These are phyloP conservation scores for Halichoeres trimaculatus DNA, from an alignment of 2,113 vertebrate genomes.

Conservation along the genomic window DNA sequence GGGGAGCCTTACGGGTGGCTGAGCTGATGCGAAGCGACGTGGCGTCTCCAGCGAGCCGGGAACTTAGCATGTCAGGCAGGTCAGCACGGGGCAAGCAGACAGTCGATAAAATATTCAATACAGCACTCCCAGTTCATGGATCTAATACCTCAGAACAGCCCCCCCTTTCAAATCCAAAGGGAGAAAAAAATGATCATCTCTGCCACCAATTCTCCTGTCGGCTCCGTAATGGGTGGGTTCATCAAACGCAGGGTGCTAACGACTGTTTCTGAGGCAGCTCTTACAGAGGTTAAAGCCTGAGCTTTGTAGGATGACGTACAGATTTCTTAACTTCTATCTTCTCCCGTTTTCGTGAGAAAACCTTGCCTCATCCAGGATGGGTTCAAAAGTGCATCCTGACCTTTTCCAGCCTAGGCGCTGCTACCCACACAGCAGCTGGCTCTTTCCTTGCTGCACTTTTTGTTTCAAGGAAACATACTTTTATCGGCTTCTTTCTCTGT, in stretches of 20 bases:
- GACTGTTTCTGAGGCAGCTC: slow-evolving; percentile 58
- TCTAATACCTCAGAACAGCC: slow-evolving; percentile 84
- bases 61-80: slow-evolving; percentile 90
- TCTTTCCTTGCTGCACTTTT: slow-evolving; percentile 11
- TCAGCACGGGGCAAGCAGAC: slow-evolving; percentile 88
- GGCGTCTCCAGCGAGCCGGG: slow-evolving; percentile 86
- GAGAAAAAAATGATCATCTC: slow-evolving; percentile 40
- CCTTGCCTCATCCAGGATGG: slow-evolving; percentile 37
- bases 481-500: slow-evolving; percentile 8
- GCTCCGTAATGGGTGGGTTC: slow-evolving; percentile 30
- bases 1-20: slow-evolving; percentile 85
- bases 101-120: slow-evolving; percentile 94
- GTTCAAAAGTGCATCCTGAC: slow-evolving; percentile 80
- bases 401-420: slow-evolving; percentile 49
- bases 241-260: slow-evolving; percentile 56
- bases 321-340: slow-evolving; percentile 46
- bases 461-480: slow-evolving; percentile 39
- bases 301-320: slow-evolving; percentile 48
- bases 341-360: slow-evolving; percentile 1
- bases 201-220: slow-evolving; percentile 41
- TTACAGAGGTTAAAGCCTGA: slow-evolving; percentile 42
- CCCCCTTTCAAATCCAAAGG: slow-evolving; percentile 48
- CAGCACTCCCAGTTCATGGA: slow-evolving; percentile 88
- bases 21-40: slow-evolving; percentile 86
- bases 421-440: slow-evolving; percentile 1